A percentile compares a stretch with the other conserved stretches of the same genome.
phyloP scores from a whole-genome alignment of 2,113 vertebrate genomes.

The Limnothrissa miodon region DNA sequence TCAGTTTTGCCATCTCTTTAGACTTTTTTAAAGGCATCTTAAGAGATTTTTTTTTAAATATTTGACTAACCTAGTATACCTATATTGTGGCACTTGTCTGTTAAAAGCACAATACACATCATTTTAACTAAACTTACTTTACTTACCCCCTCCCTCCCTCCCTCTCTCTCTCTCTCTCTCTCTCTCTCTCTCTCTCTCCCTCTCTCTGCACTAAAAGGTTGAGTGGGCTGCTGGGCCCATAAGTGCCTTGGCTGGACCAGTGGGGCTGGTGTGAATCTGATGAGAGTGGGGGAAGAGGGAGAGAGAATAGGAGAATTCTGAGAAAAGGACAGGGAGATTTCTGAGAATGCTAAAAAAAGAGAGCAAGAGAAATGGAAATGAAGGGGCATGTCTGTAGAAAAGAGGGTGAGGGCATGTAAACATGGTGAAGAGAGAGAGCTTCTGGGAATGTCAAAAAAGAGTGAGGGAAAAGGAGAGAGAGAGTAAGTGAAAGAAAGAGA shows the following conservation, averaged over 20 bases:
- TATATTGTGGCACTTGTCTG: no score
- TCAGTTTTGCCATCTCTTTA: neutral
- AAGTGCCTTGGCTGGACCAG: neutral
- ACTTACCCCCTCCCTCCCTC: neutral
- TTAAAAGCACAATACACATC: no score
- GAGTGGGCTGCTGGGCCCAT: neutral
- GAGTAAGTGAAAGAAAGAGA: neutral
- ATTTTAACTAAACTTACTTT: no score
- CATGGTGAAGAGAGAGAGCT: neutral
- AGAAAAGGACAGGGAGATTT: neutral
- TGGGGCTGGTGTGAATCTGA: neutral
- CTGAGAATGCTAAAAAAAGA: neutral
- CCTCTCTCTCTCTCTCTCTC: neutral
- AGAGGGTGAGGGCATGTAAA: neutral
- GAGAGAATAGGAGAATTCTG: neutral
- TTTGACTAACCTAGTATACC: no score
- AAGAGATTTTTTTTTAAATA: no score
- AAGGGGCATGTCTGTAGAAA: neutral
- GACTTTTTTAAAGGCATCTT: no score
- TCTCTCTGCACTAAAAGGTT: conserved; percentile 6
- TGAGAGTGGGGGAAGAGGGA: conserved; percentile 1
- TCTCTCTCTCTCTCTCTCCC: neutral
- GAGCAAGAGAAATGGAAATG: conserved; percentile 7
- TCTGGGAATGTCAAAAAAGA: neutral
- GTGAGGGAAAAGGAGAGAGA: neutral